These are phyloP conservation scores for Macrostomum cliftonense DNA, from an alignment of 2,888 invertebrate genomes.

Conservation along the genomic window DNA sequence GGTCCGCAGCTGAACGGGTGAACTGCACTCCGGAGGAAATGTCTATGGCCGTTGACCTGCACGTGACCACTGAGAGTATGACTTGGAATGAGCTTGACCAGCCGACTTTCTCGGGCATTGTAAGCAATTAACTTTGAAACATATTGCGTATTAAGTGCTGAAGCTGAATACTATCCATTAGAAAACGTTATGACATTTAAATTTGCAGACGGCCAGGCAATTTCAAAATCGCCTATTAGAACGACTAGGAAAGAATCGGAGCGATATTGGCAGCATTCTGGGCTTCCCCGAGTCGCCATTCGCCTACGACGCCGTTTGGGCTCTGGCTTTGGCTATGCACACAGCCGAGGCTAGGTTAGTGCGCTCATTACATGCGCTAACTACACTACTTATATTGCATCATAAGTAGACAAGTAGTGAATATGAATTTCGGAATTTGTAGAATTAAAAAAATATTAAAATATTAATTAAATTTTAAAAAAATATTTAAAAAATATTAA, in stretches of 20 bases:
- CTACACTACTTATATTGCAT: no score
- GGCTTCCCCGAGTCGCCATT: slow-evolving; percentile 86
- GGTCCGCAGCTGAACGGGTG: slow-evolving; percentile 51
- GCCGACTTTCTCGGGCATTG: slow-evolving; percentile 73
- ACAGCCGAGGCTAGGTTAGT: slow-evolving; percentile 48
- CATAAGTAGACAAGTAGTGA: background rate
- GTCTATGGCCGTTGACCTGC: slow-evolving; percentile 81
- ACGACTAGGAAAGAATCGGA: slow-evolving; percentile 60
- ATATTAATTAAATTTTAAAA: no score
- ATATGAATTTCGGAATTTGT: no score
- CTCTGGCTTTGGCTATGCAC: slow-evolving; percentile 87
- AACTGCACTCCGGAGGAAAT: slow-evolving; percentile 81
- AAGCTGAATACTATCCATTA: no score
- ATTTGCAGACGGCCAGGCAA: slow-evolving; percentile 56
- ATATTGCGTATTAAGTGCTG: no score
- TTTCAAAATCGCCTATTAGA: slow-evolving; percentile 49
- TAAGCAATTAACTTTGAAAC: no score
- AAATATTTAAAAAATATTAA: no score
- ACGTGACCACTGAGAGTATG: slow-evolving; percentile 88
- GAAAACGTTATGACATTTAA: no score
- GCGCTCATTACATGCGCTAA: no score
- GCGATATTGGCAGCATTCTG: slow-evolving; percentile 54
- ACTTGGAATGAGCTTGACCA: slow-evolving; percentile 84
- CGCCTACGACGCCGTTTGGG: slow-evolving; percentile 98
- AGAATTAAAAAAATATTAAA: no score